These are phyloP conservation scores for Metalampra italica DNA, from an alignment of 2,888 invertebrate genomes.

Conservation along the genomic window DNA sequence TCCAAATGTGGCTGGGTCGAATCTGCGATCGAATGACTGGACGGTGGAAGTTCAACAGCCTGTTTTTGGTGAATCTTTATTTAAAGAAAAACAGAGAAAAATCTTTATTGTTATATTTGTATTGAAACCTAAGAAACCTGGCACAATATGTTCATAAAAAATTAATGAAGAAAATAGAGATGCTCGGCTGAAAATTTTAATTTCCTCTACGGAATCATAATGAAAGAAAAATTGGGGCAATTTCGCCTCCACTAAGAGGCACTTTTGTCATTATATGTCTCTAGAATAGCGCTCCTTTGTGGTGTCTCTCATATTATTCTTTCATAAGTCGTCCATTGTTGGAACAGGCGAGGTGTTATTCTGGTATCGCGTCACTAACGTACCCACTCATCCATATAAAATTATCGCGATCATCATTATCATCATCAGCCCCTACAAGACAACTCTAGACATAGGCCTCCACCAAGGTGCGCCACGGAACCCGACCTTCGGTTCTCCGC, in stretches of 20 bases:
- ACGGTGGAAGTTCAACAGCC: no score
- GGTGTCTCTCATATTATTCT: not conserved
- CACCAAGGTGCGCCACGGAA: no score
- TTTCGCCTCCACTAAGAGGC: not conserved
- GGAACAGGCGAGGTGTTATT: not conserved
- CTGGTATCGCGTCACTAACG: not conserved
- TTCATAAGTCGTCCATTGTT: not conserved
- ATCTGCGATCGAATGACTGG: no score
- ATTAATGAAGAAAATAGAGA: not conserved
- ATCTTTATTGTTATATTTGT: no score
- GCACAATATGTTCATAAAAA: no score
- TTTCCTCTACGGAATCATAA: not conserved
- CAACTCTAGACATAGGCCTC: no score
- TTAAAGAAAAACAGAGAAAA: not conserved
- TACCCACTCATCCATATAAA: no score
- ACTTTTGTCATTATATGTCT: not conserved
- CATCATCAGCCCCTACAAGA: no score
- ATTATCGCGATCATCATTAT: no score
- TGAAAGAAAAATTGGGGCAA: not conserved
- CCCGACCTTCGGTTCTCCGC: no score
- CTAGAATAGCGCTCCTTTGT: conserved; percentile 1
- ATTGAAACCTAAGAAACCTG: no score
- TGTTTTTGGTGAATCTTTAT: not conserved
- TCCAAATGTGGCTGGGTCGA: no score
- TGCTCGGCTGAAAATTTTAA: not conserved